Conservation (phyloP, 1,140 invertebrate genomes). For the Tribolium castaneum region DNA sequence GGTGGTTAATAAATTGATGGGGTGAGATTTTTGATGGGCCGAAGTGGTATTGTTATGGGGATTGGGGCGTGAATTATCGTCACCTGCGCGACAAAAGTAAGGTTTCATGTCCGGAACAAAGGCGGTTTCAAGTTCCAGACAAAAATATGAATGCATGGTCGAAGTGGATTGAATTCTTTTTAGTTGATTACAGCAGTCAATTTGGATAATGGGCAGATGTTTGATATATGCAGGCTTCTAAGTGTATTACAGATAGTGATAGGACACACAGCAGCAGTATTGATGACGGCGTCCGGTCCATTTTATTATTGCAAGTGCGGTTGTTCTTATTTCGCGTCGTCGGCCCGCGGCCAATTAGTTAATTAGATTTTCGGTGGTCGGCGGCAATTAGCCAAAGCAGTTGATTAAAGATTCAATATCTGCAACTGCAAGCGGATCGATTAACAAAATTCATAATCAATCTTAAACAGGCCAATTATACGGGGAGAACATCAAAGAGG, state of each 20-base stretch:
- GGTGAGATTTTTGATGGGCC: background rate
- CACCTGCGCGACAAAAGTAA: background rate
- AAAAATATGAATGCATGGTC: conserved; percentile 41
- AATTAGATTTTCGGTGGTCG: conserved; percentile 19
- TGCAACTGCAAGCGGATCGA: conserved; percentile 53
- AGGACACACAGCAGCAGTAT: conserved; percentile 56
- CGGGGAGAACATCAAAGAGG: conserved; percentile 61
- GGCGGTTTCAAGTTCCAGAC: conserved; percentile 15
- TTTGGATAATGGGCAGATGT: conserved; percentile 65
- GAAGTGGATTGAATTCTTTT: conserved; percentile 63
- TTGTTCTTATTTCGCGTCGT: conserved; percentile 59
- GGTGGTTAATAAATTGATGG: conserved; percentile 25
- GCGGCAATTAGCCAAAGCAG: conserved; percentile 56
- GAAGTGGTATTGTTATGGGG: background rate
- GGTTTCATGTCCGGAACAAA: conserved; percentile 11
- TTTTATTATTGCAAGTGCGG: conserved; percentile 61
- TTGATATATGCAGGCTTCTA: conserved; percentile 63
- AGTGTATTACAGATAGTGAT: conserved; percentile 63
- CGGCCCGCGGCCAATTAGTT: conserved; percentile 19
- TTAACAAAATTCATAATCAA: conserved; percentile 63
- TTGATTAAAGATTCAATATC: conserved; percentile 58
- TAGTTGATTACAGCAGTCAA: conserved; percentile 64
- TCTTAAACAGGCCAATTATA: conserved; percentile 63
- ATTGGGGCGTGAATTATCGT: background rate
- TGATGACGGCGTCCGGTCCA: conserved; percentile 60